Conservation (phyloP, 2,113 vertebrate species). For the Ornithorhynchus anatinus region DNA sequence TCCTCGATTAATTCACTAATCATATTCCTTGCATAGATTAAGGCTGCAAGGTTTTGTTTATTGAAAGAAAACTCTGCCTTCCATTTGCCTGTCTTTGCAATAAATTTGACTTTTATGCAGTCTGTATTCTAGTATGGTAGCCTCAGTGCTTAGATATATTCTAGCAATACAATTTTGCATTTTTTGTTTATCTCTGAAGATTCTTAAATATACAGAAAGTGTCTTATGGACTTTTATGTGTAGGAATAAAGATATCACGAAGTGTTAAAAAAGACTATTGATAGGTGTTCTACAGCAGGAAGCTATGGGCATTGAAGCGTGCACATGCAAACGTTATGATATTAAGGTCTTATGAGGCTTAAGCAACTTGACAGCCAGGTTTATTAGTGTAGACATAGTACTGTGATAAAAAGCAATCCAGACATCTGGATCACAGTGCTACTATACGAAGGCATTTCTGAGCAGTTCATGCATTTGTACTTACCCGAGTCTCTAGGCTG, state of each 20-base stretch:
- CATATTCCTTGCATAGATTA: conserved; percentile 37
- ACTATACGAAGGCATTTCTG: conserved; percentile 40
- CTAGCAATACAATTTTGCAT: not conserved
- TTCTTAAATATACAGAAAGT: conserved; percentile 15
- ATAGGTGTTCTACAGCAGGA: conserved; percentile 37
- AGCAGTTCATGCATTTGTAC: conserved; percentile 68
- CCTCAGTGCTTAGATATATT: not conserved
- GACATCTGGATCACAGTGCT: conserved; percentile 72
- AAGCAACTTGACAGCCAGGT: conserved; percentile 67
- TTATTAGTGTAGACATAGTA: conserved; percentile 66
- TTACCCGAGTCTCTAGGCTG: conserved; percentile 69
- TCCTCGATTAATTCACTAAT: conserved; percentile 53
- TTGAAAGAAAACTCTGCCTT: conserved; percentile 38
- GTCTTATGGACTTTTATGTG: conserved; percentile 40
- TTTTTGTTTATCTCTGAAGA: conserved; percentile 5
- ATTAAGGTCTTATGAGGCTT: conserved; percentile 39
- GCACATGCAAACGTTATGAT: not conserved
- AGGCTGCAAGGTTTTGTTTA: conserved; percentile 29
- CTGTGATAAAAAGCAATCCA: conserved; percentile 75
- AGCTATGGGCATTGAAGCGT: conserved; percentile 32
- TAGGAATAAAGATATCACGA: conserved; percentile 32
- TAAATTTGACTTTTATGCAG: conserved; percentile 10
- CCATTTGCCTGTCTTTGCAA: not conserved
- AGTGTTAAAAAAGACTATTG: conserved; percentile 31
- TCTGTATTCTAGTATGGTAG: not conserved